phyloP scores from a whole-genome alignment of 1,140 invertebrate genomes.

The Ptiloglossa arizonensis region DNA sequence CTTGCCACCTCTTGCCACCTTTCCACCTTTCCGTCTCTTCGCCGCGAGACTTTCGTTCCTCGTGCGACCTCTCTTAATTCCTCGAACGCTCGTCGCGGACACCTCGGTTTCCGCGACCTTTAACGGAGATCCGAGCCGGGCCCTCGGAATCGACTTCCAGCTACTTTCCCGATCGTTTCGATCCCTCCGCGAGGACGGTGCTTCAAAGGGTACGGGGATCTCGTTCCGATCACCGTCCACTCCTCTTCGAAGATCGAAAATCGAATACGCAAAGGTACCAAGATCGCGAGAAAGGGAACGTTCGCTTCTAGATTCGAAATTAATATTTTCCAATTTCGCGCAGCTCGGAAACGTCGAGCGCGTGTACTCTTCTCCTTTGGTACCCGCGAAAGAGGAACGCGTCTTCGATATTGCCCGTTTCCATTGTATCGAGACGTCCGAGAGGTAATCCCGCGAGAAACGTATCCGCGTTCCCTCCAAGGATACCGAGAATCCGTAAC shows the following conservation, averaged over 20 bases:
- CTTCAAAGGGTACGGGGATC: constrained; percentile 30
- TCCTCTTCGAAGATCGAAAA: constrained; percentile 10
- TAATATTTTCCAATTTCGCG: too few species aligned
- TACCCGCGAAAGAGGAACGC: too few species aligned
- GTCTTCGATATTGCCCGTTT: constrained; percentile 17
- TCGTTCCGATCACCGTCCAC: constrained; percentile 44
- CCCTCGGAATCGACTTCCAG: neutral
- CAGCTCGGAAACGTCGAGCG: too few species aligned
- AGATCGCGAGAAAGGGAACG: too few species aligned
- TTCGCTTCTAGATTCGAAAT: too few species aligned
- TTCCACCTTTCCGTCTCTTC: neutral
- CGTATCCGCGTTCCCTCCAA: constrained; percentile 3
- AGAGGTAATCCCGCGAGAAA: constrained; percentile 9
- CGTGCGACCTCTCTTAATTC: constrained; percentile 56
- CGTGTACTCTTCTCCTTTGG: too few species aligned
- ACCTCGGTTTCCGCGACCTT: constrained; percentile 1
- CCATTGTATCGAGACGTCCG: constrained; percentile 4
- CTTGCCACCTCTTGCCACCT: constrained; percentile 26
- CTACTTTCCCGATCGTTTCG: neutral
- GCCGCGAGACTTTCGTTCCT: constrained; percentile 22
- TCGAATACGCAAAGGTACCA: constrained; percentile 17
- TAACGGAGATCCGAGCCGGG: neutral
- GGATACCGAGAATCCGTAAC: constrained; percentile 27
- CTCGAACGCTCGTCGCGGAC: constrained; percentile 26
- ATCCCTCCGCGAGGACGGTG: constrained; percentile 8